These are phyloP conservation scores for Falco biarmicus DNA, from an alignment of 2,797 vertebrate species.

Conservation along the genomic window DNA sequence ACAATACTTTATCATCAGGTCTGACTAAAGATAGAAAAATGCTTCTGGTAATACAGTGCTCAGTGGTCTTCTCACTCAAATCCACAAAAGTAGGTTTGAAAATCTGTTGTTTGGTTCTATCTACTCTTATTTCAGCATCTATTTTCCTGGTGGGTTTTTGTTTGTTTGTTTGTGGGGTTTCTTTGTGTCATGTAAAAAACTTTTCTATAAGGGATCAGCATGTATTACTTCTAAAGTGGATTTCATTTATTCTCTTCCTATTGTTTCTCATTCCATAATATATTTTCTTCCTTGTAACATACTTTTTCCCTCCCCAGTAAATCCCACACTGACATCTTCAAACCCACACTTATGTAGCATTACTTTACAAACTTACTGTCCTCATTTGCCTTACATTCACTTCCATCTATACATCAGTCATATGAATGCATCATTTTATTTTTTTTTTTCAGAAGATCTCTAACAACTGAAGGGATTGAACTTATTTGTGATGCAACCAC, in stretches of 20 bases:
- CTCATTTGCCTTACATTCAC: not conserved
- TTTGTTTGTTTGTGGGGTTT: not conserved
- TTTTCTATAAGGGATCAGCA: not conserved
- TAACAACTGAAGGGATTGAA: not conserved
- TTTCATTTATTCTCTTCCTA: not conserved
- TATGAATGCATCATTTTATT: not conserved
- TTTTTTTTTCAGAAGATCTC: not conserved
- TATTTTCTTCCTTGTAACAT: not conserved
- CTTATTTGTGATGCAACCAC: not conserved
- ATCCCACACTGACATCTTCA: not conserved
- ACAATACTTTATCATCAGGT: not conserved
- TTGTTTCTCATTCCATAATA: not conserved
- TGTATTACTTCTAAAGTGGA: not conserved
- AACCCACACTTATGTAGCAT: not conserved
- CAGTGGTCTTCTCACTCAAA: not conserved
- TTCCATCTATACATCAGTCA: not conserved
- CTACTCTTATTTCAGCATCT: not conserved
- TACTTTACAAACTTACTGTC: not conserved
- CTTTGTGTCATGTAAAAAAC: rapidly evolving
- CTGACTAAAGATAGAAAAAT: not conserved
- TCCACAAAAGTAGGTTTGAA: not conserved
- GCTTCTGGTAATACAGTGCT: not conserved
- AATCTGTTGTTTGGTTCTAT: not conserved
- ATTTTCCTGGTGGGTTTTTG: not conserved
- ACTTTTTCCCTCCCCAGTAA: not conserved